Evolutionary conservation across 2,797 vertebrate species (phyloP).

Genomic region (Xenops minutus): DNA sequence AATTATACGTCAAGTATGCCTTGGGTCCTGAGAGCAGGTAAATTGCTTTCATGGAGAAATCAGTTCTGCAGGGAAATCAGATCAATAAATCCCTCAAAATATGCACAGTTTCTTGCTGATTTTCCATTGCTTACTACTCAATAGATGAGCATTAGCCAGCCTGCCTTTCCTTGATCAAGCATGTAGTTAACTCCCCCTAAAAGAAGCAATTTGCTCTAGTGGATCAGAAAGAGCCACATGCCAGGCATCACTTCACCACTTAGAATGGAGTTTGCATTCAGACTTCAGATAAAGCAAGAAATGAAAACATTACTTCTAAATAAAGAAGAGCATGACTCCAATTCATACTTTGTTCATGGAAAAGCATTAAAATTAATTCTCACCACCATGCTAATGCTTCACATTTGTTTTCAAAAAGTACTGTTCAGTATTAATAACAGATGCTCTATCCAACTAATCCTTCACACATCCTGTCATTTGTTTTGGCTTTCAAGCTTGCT

Average conservation of each 20-base stretch:
- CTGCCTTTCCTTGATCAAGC: not conserved
- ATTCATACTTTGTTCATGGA: not conserved
- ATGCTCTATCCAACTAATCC: conserved; percentile 13
- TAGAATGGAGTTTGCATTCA: not conserved
- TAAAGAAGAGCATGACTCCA: not conserved
- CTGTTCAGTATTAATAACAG: conserved; percentile 40
- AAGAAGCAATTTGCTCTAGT: not conserved
- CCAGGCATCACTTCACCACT: not conserved
- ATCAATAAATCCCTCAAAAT: not conserved
- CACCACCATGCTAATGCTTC: not conserved
- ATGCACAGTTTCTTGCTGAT: not conserved
- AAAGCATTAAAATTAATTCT: conserved; percentile 48
- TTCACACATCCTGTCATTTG: conserved; percentile 44
- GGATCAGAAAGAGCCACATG: not conserved
- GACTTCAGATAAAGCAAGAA: conserved; percentile 4
- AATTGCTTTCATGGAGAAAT: not conserved
- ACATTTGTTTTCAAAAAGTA: conserved; percentile 20
- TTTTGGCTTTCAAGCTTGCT: conserved; percentile 29
- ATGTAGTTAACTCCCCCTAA: not conserved
- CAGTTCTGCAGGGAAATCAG: not conserved
- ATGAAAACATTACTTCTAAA: conserved; percentile 33
- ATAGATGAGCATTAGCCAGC: not conserved
- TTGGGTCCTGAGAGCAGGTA: not conserved
- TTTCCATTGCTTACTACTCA: not conserved
- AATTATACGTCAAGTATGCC: not conserved